Percentiles rank a stretch among this genome's conserved stretches.
phyloP scores from a whole-genome alignment of 2,888 invertebrate species.

The Lumbricus terrestris region DNA sequence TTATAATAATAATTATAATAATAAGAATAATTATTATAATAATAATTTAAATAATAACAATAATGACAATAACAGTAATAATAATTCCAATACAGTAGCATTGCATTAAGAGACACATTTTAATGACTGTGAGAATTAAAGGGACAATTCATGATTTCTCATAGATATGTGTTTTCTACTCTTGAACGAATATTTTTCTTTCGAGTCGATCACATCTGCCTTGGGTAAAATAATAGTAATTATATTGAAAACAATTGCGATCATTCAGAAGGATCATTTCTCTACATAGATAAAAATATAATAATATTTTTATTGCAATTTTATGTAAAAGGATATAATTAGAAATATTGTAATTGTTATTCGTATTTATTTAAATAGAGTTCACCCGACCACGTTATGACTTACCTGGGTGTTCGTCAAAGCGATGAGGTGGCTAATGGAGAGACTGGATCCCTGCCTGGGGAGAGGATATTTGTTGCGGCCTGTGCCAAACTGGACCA shows the following conservation, averaged over 20 bases:
- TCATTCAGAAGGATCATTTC: not conserved
- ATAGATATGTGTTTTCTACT: no score
- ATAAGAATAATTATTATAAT: not conserved
- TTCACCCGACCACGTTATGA: slow-evolving; percentile 50
- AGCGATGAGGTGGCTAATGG: slow-evolving; percentile 42
- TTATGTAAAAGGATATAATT: not conserved
- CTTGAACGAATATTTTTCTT: no score
- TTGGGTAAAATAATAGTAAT: not conserved
- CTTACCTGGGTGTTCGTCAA: slow-evolving; percentile 50
- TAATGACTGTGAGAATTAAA: no score
- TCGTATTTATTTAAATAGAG: not conserved
- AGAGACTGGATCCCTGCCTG: slow-evolving; percentile 43
- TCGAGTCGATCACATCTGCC: no score
- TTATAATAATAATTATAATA: not conserved
- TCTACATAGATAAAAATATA: no score
- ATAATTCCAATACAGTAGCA: no score
- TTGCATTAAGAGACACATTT: no score
- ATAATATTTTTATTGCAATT: not conserved
- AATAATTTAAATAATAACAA: not conserved
- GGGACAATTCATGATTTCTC: no score
- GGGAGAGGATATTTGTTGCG: slow-evolving; percentile 47
- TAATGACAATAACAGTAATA: no score
- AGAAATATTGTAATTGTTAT: not conserved
- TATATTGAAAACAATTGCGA: not conserved
- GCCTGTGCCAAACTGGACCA: slow-evolving; percentile 48